Percentiles rank a stretch among this genome's conserved stretches.
Evolutionary conservation across 2,113 vertebrate species (phyloP).

Genomic region (Atrichornis clamosus): DNA sequence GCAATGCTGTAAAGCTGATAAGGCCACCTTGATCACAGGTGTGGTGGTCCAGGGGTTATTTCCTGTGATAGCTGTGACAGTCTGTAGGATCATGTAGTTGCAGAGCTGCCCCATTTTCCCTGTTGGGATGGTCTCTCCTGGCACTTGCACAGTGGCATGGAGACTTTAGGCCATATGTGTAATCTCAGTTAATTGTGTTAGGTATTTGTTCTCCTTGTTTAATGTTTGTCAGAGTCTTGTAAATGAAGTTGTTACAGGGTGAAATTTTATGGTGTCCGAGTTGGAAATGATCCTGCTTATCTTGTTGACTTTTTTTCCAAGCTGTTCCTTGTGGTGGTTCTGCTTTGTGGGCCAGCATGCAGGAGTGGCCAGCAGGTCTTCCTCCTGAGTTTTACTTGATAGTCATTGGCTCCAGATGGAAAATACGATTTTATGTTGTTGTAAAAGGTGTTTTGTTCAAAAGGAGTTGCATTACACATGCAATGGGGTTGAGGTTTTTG

Average conservation of each 20-base stretch:
- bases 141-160: neutral
- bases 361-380: neutral
- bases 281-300: neutral
- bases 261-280: neutral
- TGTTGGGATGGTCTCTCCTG: neutral
- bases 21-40: neutral
- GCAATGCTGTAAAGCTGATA: neutral
- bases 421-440: neutral
- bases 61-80: neutral
- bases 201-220: neutral
- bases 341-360: neutral
- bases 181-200: neutral
- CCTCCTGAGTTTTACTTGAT: neutral
- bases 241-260: neutral
- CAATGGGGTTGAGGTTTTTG: neutral
- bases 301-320: neutral
- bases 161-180: neutral
- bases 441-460: neutral
- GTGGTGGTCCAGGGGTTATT: neutral
- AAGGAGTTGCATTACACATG: neutral
- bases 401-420: neutral
- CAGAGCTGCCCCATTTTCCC: neutral
- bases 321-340: neutral
- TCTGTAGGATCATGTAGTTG: neutral
- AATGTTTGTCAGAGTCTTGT: conserved; percentile 4